Evolutionary conservation across 2,113 vertebrate species (phyloP).

Genomic region (Telmatochromis brachygnathus): DNA sequence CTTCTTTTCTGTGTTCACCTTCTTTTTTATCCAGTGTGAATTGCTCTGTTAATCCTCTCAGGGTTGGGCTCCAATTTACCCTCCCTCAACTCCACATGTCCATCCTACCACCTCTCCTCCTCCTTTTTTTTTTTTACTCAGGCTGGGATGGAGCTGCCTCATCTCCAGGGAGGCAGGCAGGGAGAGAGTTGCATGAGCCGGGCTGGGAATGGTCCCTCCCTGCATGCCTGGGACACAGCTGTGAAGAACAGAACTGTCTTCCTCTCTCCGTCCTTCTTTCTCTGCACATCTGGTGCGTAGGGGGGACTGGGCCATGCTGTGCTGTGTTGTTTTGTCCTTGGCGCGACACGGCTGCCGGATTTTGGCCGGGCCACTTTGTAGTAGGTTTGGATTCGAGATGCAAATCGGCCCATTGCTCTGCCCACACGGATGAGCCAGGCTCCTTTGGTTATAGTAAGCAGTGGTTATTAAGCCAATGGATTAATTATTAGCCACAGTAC

Average conservation of each 20-base stretch:
- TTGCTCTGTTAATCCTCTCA: conserved; percentile 40
- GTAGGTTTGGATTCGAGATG: conserved; percentile 26
- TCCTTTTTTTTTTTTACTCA: not conserved
- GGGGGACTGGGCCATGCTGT: conserved; percentile 3
- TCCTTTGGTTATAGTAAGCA: conserved; percentile 10
- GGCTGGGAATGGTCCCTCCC: not conserved
- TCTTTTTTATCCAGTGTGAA: conserved; percentile 22
- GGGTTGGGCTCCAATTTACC: conserved; percentile 5
- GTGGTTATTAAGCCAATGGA: conserved; percentile 21
- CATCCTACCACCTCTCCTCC: not conserved
- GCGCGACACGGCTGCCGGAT: conserved; percentile 3
- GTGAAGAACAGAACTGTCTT: conserved; percentile 22
- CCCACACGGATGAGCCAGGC: conserved; percentile 10
- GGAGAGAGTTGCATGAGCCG: not conserved
- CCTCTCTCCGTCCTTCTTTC: conserved; percentile 4
- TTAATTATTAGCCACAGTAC: conserved; percentile 40
- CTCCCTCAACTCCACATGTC: conserved; percentile 5
- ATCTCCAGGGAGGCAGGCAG: conserved; percentile 6
- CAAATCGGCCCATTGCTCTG: conserved; percentile 6
- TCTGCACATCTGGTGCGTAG: conserved; percentile 42
- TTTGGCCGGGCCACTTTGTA: conserved; percentile 16
- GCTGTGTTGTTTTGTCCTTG: conserved; percentile 34
- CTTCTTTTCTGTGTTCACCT: not conserved
- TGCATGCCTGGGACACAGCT: conserved; percentile 29
- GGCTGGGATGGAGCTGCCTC: not conserved